phyloP scores from a whole-genome alignment of 2,113 vertebrate species.

The Apeltes quadracus region DNA sequence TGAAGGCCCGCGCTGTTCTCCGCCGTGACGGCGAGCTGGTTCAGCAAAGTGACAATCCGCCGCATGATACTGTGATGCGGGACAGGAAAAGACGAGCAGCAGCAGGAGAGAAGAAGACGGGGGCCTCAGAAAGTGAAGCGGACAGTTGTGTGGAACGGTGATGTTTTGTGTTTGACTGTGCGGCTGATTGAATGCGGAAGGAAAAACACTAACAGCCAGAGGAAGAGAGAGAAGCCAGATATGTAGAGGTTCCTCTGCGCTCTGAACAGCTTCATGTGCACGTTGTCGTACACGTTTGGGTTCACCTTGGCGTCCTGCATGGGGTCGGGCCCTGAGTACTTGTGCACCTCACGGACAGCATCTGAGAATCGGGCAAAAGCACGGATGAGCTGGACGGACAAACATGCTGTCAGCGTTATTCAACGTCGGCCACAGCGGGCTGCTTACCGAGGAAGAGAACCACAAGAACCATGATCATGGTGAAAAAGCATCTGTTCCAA shows the following conservation, averaged over 20 bases:
- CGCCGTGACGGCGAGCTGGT: constrained; percentile 84
- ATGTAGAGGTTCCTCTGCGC: constrained; percentile 97
- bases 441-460: constrained; percentile 90
- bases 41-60: constrained; percentile 88
- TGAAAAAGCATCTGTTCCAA: constrained; percentile 93
- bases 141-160: not conserved
- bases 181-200: not conserved
- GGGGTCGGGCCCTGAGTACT: constrained; percentile 83
- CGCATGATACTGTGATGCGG: constrained; percentile 79
- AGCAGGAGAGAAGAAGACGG: not conserved
- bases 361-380: constrained; percentile 77
- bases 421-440: not conserved
- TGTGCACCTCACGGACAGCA: constrained; percentile 91
- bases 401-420: not conserved
- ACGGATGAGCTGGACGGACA: not conserved
- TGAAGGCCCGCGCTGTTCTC: constrained; percentile 80
- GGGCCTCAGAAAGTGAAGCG: not conserved
- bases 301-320: constrained; percentile 74
- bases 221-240: constrained; percentile 95
- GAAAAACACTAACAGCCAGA: constrained; percentile 91
- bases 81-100: constrained; percentile 1
- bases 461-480: constrained; percentile 91
- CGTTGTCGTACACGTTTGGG: constrained; percentile 84
- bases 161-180: not conserved
- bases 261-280: constrained; percentile 97